A percentile compares a stretch with the other conserved stretches of the same genome.
Conservation (phyloP, 2,888 invertebrate species). For the Heliconius erato region DNA sequence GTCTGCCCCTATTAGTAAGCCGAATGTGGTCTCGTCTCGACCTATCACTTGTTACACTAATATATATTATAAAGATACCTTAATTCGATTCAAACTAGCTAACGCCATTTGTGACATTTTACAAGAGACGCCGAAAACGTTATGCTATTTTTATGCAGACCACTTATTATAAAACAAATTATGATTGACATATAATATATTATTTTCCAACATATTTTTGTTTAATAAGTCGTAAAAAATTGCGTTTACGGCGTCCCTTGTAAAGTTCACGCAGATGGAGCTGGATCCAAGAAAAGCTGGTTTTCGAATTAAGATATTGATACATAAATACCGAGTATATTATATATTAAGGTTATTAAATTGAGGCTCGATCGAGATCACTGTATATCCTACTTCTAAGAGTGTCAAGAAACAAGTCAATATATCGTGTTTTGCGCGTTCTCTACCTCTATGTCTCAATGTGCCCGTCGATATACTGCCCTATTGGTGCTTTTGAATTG, state of each 20-base stretch:
- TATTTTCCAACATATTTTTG: no score
- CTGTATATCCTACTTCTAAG: slow-evolving; percentile 21
- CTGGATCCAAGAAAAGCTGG: no score
- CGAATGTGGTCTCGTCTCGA: background rate
- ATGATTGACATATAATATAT: background rate
- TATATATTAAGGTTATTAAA: background rate
- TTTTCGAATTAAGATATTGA: no score
- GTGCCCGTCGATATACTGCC: slow-evolving; percentile 59
- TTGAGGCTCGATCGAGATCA: background rate
- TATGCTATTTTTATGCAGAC: no score
- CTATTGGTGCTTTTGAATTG: slow-evolving; percentile 74
- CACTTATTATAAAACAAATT: no score
- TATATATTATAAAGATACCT: background rate
- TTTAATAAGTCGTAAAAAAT: no score
- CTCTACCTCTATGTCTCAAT: slow-evolving; percentile 52
- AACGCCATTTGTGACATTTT: no score
- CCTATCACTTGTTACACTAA: background rate
- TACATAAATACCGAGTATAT: background rate
- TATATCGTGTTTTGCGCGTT: slow-evolving; percentile 65
- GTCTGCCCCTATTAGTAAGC: background rate
- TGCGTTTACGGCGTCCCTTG: no score
- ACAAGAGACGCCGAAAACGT: no score
- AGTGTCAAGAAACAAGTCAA: slow-evolving; percentile 49
- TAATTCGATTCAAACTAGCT: no score
- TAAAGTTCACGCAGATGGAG: no score